These are phyloP conservation scores for Eolophus roseicapilla DNA, from an alignment of 2,113 vertebrate species.

Conservation along the genomic window DNA sequence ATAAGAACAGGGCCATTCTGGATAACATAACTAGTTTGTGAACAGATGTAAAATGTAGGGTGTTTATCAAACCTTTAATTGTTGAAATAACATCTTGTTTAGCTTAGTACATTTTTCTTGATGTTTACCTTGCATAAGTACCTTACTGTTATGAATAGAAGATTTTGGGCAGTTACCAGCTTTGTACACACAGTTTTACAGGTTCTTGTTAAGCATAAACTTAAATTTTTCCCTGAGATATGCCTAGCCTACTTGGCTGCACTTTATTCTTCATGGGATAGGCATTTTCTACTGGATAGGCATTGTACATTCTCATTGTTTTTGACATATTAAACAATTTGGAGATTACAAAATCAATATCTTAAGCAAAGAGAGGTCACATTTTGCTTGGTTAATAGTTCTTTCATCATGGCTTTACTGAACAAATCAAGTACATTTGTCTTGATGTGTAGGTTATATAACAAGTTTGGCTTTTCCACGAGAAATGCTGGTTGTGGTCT, in stretches of 20 bases:
- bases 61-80: neutral
- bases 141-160: neutral
- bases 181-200: accelerated
- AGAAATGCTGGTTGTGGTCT: neutral
- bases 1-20: neutral
- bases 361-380: neutral
- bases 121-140: neutral
- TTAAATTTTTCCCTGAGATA: neutral
- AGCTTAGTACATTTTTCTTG: neutral
- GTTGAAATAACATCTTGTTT: neutral
- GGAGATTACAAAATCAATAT: neutral
- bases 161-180: neutral
- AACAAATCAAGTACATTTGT: neutral
- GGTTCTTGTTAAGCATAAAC: neutral
- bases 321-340: neutral
- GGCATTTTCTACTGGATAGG: neutral
- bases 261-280: neutral
- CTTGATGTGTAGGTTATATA: neutral
- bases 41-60: neutral
- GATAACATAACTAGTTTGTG: neutral
- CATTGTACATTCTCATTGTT: neutral
- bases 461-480: neutral
- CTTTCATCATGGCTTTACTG: neutral
- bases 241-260: neutral
- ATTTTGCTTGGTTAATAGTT: neutral